phyloP scores from a whole-genome alignment of 2,113 vertebrate genomes.

The Sus scrofa region T2T-Sscrofa CM000816.6:31577501-31578000 shows the following conservation, averaged over 20 bases:
- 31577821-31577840: background rate
- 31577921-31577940: background rate
- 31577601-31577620: background rate
- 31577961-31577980: no score
- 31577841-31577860: background rate
- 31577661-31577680: background rate
- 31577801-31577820: background rate
- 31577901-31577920: background rate
- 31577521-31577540: background rate
- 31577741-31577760: background rate
- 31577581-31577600: constrained; percentile 22
- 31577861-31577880: background rate
- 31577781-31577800: background rate
- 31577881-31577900: background rate
- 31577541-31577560: background rate
- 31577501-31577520: background rate
- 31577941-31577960: background rate
- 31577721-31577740: background rate
- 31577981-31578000: no score
- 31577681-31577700: background rate
- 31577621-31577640: background rate
- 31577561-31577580: background rate
- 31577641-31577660: background rate
- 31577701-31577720: constrained; percentile 6
- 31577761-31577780: background rate